Conservation (phyloP, 2,113 vertebrate species). For the Platysteira castanea region DNA sequence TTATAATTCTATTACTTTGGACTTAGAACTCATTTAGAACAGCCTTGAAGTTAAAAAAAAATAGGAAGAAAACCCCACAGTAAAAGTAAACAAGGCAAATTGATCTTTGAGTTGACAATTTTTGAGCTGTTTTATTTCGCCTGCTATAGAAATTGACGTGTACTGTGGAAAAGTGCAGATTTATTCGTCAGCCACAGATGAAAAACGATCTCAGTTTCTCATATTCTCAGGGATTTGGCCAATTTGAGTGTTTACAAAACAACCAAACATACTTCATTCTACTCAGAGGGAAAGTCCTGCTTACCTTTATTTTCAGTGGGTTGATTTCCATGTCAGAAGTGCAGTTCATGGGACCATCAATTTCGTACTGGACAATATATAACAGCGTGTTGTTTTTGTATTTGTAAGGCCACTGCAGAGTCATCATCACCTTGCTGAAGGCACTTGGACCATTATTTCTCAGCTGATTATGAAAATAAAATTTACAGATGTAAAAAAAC, state of each 20-base stretch:
- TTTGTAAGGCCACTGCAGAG: slow-evolving; percentile 86
- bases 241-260: background rate
- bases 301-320: slow-evolving; percentile 87
- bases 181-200: background rate
- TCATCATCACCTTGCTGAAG: slow-evolving; percentile 90
- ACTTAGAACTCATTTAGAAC: background rate
- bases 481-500: background rate
- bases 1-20: background rate
- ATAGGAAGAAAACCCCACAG: background rate
- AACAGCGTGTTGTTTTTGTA: slow-evolving; percentile 83
- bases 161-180: background rate
- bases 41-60: background rate
- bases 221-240: background rate
- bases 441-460: slow-evolving; percentile 93
- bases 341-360: slow-evolving; percentile 96
- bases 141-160: background rate
- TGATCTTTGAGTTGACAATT: background rate
- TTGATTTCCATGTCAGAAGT: slow-evolving; percentile 88
- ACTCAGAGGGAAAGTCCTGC: background rate
- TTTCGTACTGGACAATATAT: slow-evolving; percentile 84
- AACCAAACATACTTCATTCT: background rate
- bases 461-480: slow-evolving; percentile 74
- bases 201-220: background rate
- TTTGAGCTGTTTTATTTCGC: background rate
- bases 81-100: background rate